Conservation (phyloP, 2,113 vertebrate species). For the Hylia prasina region DNA sequence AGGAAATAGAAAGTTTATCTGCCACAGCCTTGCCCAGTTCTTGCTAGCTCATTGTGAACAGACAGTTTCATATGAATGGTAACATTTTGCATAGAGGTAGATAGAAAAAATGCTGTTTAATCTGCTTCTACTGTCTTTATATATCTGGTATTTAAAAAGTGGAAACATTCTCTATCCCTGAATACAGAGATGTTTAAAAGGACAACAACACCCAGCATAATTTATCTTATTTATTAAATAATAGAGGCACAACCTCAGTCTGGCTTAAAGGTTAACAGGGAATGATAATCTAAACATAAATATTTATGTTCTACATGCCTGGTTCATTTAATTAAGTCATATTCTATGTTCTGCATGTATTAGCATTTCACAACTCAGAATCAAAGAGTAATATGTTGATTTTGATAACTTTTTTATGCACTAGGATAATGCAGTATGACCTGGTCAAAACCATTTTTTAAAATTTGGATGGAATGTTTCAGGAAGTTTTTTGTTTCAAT, state of each 20-base stretch:
- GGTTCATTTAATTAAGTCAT: not conserved
- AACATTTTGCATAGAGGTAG: not conserved
- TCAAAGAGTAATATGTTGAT: not conserved
- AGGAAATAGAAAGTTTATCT: fast-evolving
- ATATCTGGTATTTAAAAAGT: not conserved
- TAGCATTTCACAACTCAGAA: not conserved
- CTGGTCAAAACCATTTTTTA: not conserved
- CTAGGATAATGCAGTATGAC: not conserved
- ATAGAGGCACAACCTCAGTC: not conserved
- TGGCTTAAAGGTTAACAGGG: not conserved
- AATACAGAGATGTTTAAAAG: not conserved
- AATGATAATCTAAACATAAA: not conserved
- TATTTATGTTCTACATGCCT: not conserved
- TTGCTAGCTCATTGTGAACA: fast-evolving
- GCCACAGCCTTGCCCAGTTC: not conserved
- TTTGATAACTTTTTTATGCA: not conserved
- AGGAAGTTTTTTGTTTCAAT: not conserved
- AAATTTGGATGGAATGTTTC: not conserved
- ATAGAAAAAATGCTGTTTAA: not conserved
- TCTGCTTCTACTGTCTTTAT: not conserved
- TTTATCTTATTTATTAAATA: not conserved
- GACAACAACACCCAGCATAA: not conserved
- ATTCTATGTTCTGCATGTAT: not conserved
- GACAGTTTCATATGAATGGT: not conserved
- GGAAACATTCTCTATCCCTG: not conserved